Conservation (phyloP, 1,140 invertebrate genomes). For the Pinna nobilis region DNA sequence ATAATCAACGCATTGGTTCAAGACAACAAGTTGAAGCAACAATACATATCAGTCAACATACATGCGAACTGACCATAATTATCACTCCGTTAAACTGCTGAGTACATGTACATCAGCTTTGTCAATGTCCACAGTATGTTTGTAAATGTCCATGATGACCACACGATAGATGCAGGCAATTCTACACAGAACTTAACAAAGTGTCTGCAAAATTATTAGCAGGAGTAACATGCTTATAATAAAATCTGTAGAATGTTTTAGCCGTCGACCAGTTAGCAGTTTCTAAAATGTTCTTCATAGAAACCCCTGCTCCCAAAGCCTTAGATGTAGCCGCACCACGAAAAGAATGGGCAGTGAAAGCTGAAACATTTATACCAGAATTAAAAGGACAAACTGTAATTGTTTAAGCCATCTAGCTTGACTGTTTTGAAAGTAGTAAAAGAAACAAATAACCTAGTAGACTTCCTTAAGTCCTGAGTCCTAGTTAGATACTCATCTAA, state of each 20-base stretch:
- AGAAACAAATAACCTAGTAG: constrained; percentile 25
- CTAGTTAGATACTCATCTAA: constrained; percentile 23
- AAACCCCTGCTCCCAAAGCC: constrained; percentile 18
- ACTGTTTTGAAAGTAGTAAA: constrained; percentile 35
- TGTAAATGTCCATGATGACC: too few relatives aligned
- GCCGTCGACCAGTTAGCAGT: constrained; percentile 29
- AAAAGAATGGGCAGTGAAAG: constrained; percentile 37
- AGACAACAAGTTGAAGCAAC: too few relatives aligned
- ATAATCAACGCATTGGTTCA: too few relatives aligned
- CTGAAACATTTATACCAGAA: constrained; percentile 33
- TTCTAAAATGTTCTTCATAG: constrained; percentile 19
- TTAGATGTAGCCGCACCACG: constrained; percentile 18
- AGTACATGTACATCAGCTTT: too few relatives aligned
- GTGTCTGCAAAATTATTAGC: too few relatives aligned
- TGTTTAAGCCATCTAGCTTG: constrained; percentile 31
- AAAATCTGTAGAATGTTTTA: constrained; percentile 30
- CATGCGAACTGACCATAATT: too few relatives aligned
- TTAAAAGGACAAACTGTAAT: constrained; percentile 3
- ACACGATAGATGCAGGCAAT: too few relatives aligned
- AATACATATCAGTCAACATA: too few relatives aligned
- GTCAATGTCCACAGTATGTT: too few relatives aligned
- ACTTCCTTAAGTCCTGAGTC: constrained; percentile 24
- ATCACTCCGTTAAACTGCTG: too few relatives aligned
- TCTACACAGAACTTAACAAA: too few relatives aligned
- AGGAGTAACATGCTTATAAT: too few relatives aligned